phyloP scores from a whole-genome alignment of 2,888 invertebrate species.

The Mesorhabditis spiculigera region DNA sequence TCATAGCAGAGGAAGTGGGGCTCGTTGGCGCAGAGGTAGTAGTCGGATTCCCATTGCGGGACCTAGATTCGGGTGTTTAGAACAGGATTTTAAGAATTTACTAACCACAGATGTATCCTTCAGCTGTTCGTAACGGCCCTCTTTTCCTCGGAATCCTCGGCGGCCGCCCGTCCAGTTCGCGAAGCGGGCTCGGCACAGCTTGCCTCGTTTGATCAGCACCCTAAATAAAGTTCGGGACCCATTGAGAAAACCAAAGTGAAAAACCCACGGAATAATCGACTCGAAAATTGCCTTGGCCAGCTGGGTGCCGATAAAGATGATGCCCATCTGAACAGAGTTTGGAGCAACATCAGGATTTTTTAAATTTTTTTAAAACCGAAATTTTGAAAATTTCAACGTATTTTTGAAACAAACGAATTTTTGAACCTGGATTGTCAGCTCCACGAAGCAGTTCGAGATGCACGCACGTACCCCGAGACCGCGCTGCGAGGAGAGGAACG shows the following conservation, averaged over 20 bases:
- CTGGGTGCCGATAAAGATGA: background rate
- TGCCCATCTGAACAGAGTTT: background rate
- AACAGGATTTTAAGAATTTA: too few relatives aligned
- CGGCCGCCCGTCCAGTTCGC: background rate
- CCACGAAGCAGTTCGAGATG: background rate
- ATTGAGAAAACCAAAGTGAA: background rate
- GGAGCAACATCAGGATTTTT: too few relatives aligned
- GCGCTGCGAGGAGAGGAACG: constrained; percentile 1
- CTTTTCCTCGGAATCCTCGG: background rate
- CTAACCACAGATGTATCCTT: too few relatives aligned
- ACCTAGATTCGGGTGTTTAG: background rate
- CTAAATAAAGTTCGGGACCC: background rate
- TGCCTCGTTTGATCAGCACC: background rate
- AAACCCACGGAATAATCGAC: constrained; percentile 4
- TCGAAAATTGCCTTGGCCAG: constrained; percentile 1
- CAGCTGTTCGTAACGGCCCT: background rate
- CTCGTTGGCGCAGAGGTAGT: background rate
- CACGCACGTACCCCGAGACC: background rate
- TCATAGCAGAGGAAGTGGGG: background rate
- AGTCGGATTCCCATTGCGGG: background rate
- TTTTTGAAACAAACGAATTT: background rate
- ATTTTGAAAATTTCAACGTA: background rate
- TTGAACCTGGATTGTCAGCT: constrained; percentile 1
- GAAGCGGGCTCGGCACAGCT: background rate
- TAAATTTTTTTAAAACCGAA: background rate